Base-by-base conservation (phyloP, 2,113 vertebrate genomes). In the human region DNA sequence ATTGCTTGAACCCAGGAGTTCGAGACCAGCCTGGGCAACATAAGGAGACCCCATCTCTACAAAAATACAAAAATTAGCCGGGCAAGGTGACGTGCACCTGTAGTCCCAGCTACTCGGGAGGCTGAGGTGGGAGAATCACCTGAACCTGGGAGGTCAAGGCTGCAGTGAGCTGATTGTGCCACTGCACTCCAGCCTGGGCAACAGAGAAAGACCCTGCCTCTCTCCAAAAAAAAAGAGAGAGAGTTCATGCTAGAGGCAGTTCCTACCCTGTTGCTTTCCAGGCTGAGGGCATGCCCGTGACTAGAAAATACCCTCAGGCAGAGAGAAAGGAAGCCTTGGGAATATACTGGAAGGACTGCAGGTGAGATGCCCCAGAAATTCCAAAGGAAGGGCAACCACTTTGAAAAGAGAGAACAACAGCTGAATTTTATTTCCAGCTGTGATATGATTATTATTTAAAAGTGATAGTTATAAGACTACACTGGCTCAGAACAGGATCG, bases 381-480 rank as follows among this genome's bases (percentile, higher is more conserved):
- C 50, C 27, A 86, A 95, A n/a, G 55, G 83, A 82, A 2, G 9
- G 87, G n/a, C 30, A 27, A 76, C 12, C 70, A 52, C 61, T 81
- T 87, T 76, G 61, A 89, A 89, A 89, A 85, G 32, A 66, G 38
- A 92, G 35, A 75, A 90, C 27, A 17, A 22, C 2, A 20, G 70
- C 17, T 1, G 50, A 48, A 61, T 94, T 95, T 87, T 55, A 75
- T 96, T 90, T 90, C 70, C 38, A 25, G 45, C 64, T 85, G 72
- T 57, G 22, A 85, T 94, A 66, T 70, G 68, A n/a, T 61, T 92
- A 90, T 78, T 35, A 66, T 72, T 35, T 72, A 73, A 93, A 93
- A 83, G 70, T 48, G 38, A 38, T 50, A 66, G 68, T 25, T 48
- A 40, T 27, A 66, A 57, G 78, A 84, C 35, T 70, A 90, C 30